Conservation (phyloP, 1,140 invertebrate genomes). For the Sycophaga agraensis region DNA sequence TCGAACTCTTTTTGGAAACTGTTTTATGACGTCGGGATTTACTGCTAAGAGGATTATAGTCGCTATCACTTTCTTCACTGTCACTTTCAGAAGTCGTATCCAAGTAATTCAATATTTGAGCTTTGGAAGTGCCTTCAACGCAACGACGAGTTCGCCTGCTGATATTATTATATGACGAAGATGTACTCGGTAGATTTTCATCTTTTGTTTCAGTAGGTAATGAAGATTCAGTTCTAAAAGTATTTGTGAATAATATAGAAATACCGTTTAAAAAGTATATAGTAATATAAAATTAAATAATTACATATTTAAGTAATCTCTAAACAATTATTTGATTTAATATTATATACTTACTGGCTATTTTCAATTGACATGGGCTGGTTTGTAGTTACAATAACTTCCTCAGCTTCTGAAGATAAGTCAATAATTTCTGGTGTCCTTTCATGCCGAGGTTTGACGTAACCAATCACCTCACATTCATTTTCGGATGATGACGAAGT, state of each 20-base stretch:
- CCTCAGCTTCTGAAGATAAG: constrained; percentile 53
- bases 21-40: constrained; percentile 21
- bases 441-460: constrained; percentile 59
- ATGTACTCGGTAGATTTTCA: constrained; percentile 26
- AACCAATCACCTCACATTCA: constrained; percentile 54
- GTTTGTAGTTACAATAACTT: constrained; percentile 15
- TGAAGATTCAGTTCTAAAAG: not conserved
- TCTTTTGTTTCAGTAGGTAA: constrained; percentile 14
- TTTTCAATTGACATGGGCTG: constrained; percentile 5
- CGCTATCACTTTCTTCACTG: constrained; percentile 35
- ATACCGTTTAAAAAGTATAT: no score
- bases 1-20: constrained; percentile 27
- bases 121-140: not conserved
- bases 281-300: no score
- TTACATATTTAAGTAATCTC: no score
- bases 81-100: constrained; percentile 8
- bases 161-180: not conserved
- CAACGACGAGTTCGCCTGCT: constrained; percentile 3
- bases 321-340: not conserved
- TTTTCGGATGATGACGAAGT: constrained; percentile 40
- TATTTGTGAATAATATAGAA: no score
- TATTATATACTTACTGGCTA: constrained; percentile 3
- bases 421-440: constrained; percentile 61
- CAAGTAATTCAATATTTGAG: constrained; percentile 12
- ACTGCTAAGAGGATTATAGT: constrained; percentile 31